Evolutionary conservation across 2,797 vertebrate genomes (phyloP).

Genomic region (Vultur gryphus): DNA sequence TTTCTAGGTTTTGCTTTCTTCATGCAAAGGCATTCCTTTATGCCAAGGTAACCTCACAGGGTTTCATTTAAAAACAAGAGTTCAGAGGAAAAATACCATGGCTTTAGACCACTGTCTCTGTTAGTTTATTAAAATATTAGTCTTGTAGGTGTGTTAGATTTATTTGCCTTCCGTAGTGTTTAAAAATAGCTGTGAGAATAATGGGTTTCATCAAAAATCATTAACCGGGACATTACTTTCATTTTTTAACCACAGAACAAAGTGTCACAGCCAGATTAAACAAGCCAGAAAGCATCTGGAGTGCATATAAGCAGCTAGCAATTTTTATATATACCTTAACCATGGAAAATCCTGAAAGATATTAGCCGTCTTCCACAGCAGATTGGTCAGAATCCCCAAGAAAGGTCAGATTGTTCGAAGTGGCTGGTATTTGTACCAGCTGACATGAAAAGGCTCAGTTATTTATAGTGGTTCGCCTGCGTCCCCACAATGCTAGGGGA

Average conservation of each 20-base stretch:
- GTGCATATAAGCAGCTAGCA: neutral
- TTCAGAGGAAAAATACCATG: conserved; percentile 16
- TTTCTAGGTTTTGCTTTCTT: neutral
- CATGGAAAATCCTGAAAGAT: conserved; percentile 21
- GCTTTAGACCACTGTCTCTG: conserved; percentile 22
- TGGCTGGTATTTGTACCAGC: conserved; percentile 42
- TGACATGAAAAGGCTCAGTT: conserved; percentile 52
- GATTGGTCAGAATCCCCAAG: conserved; percentile 9
- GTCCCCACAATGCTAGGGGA: neutral
- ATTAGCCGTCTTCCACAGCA: neutral
- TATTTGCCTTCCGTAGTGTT: conserved; percentile 4
- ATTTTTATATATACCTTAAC: conserved; percentile 13
- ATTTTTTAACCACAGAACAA: conserved; percentile 62
- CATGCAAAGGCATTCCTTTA: neutral
- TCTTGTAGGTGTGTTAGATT: conserved; percentile 48
- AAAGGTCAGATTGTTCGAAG: conserved; percentile 64
- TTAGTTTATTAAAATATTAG: conserved; percentile 59
- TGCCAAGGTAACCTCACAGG: neutral
- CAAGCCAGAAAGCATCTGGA: conserved; percentile 36
- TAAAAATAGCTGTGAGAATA: conserved; percentile 59
- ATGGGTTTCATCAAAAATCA: conserved; percentile 57
- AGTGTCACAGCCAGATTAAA: conserved; percentile 65
- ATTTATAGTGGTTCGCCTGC: conserved; percentile 27
- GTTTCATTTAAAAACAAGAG: conserved; percentile 9
- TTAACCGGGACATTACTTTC: conserved; percentile 45